Evolutionary conservation across 2,113 vertebrate genomes (phyloP), one percentile per base, ranked within the genome.

Genomic region (Cyphomyrus discorhynchus): DNA sequence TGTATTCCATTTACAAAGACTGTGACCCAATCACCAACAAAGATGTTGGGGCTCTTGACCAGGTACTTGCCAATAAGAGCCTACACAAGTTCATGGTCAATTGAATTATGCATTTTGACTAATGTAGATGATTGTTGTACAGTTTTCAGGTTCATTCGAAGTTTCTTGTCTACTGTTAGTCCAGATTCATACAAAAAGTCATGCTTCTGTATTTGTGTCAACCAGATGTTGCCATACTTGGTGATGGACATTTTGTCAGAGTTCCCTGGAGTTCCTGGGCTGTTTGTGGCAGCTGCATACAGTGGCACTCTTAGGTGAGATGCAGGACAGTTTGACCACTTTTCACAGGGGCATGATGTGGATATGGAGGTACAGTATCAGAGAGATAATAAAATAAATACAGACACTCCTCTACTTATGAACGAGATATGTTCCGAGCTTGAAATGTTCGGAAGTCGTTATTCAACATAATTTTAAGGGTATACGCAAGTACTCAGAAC

Each of bases 221-320:
- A 90, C 91, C 94, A 99, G 98, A 93, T 99, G 66, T 96, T 99
- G 94, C 98, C 98, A 24, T 99, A 99, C 92, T 92, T 99, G 87
- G 97, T 98, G 13, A 95, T 99, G 97, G 98, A 99, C 91, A 98
- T 99, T 92, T 93, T 99, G 88, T 92, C 3, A 0, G 94, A 92
- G 80, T 99, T 95, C 89, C 98, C 97, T 6, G 98, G 98, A 91
- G 90, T 99, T 77, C 98, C 98, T 0, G 98, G 98, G 1, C 96
- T 99, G 92, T 99, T 99, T 94, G 98, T 99, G 92, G 98, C 98
- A 89, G 97, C 97, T 90, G 97, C 97, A 45, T 99, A 99, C 94
- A 99, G 98, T 88, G 98, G 98, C 0, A 99, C 98, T 0, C 95
- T 99, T 88, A 99, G 98, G 98, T 99, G 95, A 95, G 87, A 88